Conservation (phyloP, 1,140 invertebrate species). For the Bursaphelenchus mucronatus region DNA sequence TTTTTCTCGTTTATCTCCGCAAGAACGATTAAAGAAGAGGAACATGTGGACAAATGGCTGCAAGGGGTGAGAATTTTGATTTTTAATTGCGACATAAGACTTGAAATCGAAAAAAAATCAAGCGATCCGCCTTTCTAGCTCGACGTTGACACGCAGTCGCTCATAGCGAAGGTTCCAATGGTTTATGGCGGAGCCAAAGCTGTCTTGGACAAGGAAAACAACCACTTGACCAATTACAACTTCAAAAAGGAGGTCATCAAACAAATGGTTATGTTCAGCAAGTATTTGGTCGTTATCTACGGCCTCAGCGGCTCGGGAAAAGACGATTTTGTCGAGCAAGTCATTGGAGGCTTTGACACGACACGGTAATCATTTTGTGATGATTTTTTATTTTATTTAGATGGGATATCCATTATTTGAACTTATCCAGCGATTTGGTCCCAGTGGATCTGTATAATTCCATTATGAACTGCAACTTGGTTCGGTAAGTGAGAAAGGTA, state of each 20-base stretch:
- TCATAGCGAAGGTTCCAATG: conserved; percentile 3
- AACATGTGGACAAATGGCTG: background rate
- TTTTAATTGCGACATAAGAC: too few species aligned
- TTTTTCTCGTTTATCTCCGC: background rate
- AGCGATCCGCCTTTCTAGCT: background rate
- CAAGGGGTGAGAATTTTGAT: too few species aligned
- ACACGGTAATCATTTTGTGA: conserved; percentile 14
- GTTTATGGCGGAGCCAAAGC: too few species aligned
- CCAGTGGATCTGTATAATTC: conserved; percentile 32
- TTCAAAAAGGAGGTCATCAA: conserved; percentile 21
- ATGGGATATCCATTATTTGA: conserved; percentile 32
- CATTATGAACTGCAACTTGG: conserved; percentile 34
- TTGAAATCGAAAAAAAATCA: too few species aligned
- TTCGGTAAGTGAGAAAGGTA: conserved; percentile 28
- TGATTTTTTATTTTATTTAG: conserved; percentile 17
- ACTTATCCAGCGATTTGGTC: conserved; percentile 23
- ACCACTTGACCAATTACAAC: background rate
- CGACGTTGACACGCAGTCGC: background rate
- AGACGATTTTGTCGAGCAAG: conserved; percentile 29
- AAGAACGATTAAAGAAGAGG: background rate
- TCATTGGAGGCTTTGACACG: conserved; percentile 16
- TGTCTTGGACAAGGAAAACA: too few species aligned
- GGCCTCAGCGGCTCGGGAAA: conserved; percentile 26
- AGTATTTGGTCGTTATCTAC: conserved; percentile 34
- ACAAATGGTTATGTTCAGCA: conserved; percentile 19